Conservation (phyloP, 2,113 vertebrate species). For the Columba janthina region DNA sequence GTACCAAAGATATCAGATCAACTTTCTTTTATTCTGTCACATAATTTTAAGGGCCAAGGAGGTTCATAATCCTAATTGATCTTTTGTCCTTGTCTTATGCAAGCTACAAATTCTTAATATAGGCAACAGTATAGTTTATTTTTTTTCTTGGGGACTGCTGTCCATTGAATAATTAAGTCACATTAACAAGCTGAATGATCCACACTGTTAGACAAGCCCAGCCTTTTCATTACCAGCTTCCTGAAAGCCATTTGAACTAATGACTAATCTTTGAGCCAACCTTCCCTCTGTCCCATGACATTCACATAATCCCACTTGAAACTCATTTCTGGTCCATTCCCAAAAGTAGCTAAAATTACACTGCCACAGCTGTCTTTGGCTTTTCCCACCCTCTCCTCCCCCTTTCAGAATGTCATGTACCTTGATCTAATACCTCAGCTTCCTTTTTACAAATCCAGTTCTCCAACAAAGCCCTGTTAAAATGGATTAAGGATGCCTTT, state of each 20-base stretch:
- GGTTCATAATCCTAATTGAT: not conserved
- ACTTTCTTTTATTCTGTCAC: not conserved
- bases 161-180: not conserved
- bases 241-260: constrained; percentile 16
- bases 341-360: not conserved
- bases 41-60: not conserved
- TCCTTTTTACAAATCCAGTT: not conserved
- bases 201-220: not conserved
- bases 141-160: not conserved
- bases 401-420: not conserved
- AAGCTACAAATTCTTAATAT: not conserved
- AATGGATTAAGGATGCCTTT: constrained; percentile 8
- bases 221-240: not conserved
- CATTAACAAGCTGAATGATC: not conserved
- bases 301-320: not conserved
- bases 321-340: not conserved
- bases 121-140: not conserved
- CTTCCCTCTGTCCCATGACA: not conserved
- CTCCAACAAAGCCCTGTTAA: not conserved
- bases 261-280: not conserved
- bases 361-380: not conserved
- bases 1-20: not conserved
- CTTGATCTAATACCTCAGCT: not conserved
- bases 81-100: not conserved
- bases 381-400: too few species aligned